Evolutionary conservation across 1,140 invertebrate genomes (phyloP).

Genomic region (Propsilocerus akamusi): DNA sequence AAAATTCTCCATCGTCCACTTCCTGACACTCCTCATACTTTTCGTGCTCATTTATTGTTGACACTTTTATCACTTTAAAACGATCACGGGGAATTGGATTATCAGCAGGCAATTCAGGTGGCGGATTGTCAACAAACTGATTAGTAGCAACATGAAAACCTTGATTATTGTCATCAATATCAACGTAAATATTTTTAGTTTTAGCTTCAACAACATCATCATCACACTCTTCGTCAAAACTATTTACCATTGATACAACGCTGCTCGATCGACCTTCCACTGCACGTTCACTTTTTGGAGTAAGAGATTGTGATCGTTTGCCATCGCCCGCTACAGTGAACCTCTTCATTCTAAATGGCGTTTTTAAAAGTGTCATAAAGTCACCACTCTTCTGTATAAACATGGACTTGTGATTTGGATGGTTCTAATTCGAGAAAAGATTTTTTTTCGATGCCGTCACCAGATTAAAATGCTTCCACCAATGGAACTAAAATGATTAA

Average conservation of each 20-base stretch:
- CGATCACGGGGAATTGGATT: not conserved
- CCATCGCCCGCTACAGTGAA: slow-evolving; percentile 16
- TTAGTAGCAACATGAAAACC: not conserved
- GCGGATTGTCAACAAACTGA: not conserved
- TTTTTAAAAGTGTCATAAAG: slow-evolving; percentile 18
- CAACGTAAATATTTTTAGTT: slow-evolving; percentile 20
- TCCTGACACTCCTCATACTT: not conserved
- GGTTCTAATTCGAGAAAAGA: not conserved
- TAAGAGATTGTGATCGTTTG: not conserved
- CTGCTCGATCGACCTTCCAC: slow-evolving; percentile 14
- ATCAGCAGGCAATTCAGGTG: not conserved
- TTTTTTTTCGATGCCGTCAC: not conserved
- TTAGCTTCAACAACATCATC: slow-evolving; percentile 3
- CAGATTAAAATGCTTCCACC: slow-evolving; percentile 1
- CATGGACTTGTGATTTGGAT: not conserved
- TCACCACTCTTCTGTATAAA: slow-evolving; percentile 14
- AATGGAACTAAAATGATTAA: not conserved
- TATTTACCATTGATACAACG: slow-evolving; percentile 6
- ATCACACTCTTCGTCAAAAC: not conserved
- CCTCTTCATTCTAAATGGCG: slow-evolving; percentile 19
- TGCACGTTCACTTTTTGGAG: slow-evolving; percentile 10
- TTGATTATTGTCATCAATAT: slow-evolving; percentile 14
- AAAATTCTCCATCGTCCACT: not conserved
- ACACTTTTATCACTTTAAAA: not conserved
- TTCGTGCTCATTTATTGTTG: slow-evolving; percentile 6